phyloP scores from a whole-genome alignment of 2,888 invertebrate species.

The Carcina quercana region DNA sequence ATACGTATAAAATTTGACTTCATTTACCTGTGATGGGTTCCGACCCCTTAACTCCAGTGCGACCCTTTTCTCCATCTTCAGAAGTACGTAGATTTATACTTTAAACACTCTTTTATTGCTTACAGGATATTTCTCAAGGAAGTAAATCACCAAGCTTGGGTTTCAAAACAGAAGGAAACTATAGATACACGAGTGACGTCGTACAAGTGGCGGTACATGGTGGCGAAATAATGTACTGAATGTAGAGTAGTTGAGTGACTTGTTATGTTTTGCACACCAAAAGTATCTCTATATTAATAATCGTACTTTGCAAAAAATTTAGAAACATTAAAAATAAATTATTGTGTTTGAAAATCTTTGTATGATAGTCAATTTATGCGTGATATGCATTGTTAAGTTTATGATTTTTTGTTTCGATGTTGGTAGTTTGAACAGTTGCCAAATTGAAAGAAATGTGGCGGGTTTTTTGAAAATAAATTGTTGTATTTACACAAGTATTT shows the following conservation, averaged over 20 bases:
- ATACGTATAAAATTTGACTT: conserved; percentile 49
- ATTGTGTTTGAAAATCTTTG: too few relatives aligned
- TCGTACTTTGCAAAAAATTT: too few relatives aligned
- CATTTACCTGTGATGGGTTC: conserved; percentile 90
- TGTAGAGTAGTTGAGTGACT: conserved; percentile 34
- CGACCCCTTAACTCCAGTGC: conserved; percentile 95
- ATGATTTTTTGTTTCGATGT: too few relatives aligned
- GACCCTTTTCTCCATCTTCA: conserved; percentile 94
- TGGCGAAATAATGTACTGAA: conserved; percentile 49
- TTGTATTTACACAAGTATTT: too few relatives aligned
- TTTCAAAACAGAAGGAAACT: conserved; percentile 76
- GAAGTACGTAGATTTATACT: conserved; percentile 38
- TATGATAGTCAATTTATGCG: too few relatives aligned
- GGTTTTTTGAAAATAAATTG: too few relatives aligned
- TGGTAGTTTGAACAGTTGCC: too few relatives aligned
- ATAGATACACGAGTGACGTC: conserved; percentile 72
- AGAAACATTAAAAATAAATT: too few relatives aligned
- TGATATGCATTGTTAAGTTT: too few relatives aligned
- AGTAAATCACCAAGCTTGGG: conserved; percentile 71
- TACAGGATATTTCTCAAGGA: conserved; percentile 54
- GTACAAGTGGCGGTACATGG: conserved; percentile 61
- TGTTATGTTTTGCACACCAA: conserved; percentile 7
- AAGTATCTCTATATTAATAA: too few relatives aligned
- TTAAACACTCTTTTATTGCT: conserved; percentile 41
- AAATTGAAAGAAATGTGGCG: too few relatives aligned